phyloP scores from a whole-genome alignment of 2,888 invertebrate species.

The Agonopterix subpropinquella region DNA sequence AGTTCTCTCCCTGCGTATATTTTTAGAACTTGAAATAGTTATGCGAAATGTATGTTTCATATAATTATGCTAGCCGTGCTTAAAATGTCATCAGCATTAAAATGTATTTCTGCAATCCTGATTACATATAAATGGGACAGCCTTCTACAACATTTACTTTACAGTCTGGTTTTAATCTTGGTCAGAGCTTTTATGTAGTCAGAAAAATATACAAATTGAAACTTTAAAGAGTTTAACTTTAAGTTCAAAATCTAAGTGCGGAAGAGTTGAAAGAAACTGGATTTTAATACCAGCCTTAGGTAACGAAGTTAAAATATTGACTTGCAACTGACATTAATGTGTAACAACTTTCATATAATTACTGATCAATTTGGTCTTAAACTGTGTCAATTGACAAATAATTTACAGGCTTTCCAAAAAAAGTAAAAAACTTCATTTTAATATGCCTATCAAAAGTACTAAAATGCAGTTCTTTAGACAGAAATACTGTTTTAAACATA shows the following conservation, averaged over 20 bases:
- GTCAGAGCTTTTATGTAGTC: background rate
- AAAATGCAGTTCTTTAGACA: too few species aligned
- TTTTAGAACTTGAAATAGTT: too few species aligned
- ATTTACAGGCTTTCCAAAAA: too few species aligned
- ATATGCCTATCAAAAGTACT: too few species aligned
- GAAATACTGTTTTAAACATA: too few species aligned
- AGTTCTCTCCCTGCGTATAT: too few species aligned
- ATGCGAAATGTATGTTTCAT: too few species aligned
- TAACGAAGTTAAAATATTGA: constrained; percentile 5
- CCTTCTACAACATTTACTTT: constrained; percentile 11
- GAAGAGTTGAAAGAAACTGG: background rate
- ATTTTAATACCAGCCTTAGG: constrained; percentile 4
- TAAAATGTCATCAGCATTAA: too few species aligned
- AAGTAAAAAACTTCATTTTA: too few species aligned
- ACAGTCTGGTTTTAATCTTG: constrained; percentile 4
- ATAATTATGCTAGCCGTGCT: too few species aligned
- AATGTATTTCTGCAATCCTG: background rate
- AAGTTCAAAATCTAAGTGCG: background rate
- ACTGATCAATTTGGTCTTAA: too few species aligned
- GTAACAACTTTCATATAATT: constrained; percentile 5
- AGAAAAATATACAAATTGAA: background rate
- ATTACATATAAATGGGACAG: background rate
- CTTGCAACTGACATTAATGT: constrained; percentile 5
- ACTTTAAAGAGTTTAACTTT: background rate
- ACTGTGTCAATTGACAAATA: too few species aligned